phyloP scores from a whole-genome alignment of 1,140 invertebrate genomes.

The Myzus persicae region DNA sequence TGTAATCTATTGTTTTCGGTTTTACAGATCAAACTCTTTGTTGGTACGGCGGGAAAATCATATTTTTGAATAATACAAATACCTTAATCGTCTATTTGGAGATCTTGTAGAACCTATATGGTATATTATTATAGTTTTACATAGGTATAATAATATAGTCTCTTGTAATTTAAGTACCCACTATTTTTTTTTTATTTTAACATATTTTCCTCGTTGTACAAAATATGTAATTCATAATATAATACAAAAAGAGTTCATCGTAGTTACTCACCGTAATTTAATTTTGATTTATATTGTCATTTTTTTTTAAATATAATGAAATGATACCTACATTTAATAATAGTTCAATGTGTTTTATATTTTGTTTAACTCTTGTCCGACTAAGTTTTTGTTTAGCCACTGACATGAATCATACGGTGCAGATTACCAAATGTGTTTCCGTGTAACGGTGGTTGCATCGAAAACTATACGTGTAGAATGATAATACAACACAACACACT shows the following conservation, averaged over 20 bases:
- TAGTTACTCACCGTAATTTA: background rate
- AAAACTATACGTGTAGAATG: background rate
- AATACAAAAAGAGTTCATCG: background rate
- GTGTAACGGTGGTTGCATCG: slow-evolving; percentile 8
- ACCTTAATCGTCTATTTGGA: background rate
- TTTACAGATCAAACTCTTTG: background rate
- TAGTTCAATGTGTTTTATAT: background rate
- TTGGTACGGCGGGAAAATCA: background rate
- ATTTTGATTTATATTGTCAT: background rate
- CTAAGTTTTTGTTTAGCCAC: too few species aligned
- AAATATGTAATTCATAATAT: background rate
- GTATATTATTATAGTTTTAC: background rate
- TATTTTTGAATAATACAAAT: background rate
- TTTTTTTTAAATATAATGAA: background rate
- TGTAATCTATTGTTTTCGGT: background rate
- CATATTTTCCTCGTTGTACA: too few species aligned
- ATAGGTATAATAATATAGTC: background rate
- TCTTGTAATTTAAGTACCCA: background rate
- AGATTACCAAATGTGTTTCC: background rate
- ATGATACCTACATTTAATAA: background rate
- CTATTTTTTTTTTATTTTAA: background rate
- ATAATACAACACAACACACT: background rate
- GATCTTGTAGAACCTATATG: too few species aligned
- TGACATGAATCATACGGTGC: background rate
- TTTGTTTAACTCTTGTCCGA: background rate